Percentiles rank a stretch among this genome's conserved stretches.
phyloP scores from a whole-genome alignment of 2,797 vertebrate species.

The Podarcis lilfordi region DNA sequence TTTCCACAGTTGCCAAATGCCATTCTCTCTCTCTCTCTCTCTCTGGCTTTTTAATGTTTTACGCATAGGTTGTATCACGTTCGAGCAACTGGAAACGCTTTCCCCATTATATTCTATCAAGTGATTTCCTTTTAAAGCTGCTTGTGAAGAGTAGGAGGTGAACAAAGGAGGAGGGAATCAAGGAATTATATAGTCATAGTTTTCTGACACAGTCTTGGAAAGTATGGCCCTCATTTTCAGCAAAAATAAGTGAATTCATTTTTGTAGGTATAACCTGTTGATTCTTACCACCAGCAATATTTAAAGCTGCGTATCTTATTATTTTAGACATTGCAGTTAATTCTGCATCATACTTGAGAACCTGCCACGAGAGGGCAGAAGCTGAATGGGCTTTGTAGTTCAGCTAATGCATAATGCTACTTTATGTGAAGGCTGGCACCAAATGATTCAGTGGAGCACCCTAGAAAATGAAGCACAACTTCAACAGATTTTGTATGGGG shows the following conservation, averaged over 20 bases:
- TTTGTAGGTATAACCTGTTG: background rate
- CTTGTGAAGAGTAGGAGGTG: background rate
- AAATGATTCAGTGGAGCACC: conserved; percentile 12
- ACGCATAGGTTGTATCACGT: background rate
- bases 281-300: background rate
- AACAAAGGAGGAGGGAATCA: background rate
- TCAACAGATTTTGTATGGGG: too few relatives aligned
- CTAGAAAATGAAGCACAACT: background rate
- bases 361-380: conserved; percentile 2
- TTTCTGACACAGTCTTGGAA: background rate
- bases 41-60: background rate
- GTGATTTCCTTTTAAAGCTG: background rate
- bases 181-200: background rate
- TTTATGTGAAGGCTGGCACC: conserved; percentile 12
- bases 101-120: background rate
- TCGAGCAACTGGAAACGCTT: background rate
- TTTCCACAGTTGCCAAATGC: background rate
- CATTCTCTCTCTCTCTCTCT: background rate
- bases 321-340: background rate
- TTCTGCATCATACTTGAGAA: background rate
- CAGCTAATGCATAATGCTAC: background rate
- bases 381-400: conserved; percentile 13
- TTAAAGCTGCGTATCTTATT: background rate
- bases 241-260: background rate
- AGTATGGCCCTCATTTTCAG: background rate